Percentiles rank a stretch among this genome's conserved stretches.
Conservation (phyloP, 2,113 vertebrate species). For the Ptilorrhoa leucosticta region DNA sequence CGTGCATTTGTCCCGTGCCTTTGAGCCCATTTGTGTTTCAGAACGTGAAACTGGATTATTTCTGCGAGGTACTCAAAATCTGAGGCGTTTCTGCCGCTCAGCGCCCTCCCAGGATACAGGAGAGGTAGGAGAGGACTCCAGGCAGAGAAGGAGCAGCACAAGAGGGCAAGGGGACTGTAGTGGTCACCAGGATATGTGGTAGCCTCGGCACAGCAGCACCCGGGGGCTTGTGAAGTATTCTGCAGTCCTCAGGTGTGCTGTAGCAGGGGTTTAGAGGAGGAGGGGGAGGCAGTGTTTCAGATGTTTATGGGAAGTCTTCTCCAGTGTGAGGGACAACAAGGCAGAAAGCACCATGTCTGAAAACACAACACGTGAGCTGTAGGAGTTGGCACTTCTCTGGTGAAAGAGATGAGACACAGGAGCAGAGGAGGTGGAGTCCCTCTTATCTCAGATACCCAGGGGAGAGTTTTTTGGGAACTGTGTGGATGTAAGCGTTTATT, state of each 20-base stretch:
- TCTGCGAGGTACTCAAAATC: background rate
- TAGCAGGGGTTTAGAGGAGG: background rate
- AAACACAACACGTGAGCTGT: background rate
- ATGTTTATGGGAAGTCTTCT: background rate
- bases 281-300: background rate
- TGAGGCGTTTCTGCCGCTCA: background rate
- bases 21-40: background rate
- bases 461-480: background rate
- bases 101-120: background rate
- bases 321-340: background rate
- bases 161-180: background rate
- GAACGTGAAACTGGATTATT: background rate
- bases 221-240: background rate
- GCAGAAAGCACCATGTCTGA: background rate
- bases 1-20: background rate
- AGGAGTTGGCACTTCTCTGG: background rate
- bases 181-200: background rate
- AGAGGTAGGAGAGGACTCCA: background rate
- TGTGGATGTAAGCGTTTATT: background rate
- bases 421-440: background rate
- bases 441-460: background rate
- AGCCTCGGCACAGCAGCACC: background rate
- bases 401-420: background rate
- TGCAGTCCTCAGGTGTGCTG: background rate
- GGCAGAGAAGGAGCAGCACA: background rate